A percentile compares a stretch with the other conserved stretches of the same genome.
These are phyloP conservation scores for Anoplophora glabripennis DNA, from an alignment of 1,140 invertebrate genomes.

Conservation along the genomic window DNA sequence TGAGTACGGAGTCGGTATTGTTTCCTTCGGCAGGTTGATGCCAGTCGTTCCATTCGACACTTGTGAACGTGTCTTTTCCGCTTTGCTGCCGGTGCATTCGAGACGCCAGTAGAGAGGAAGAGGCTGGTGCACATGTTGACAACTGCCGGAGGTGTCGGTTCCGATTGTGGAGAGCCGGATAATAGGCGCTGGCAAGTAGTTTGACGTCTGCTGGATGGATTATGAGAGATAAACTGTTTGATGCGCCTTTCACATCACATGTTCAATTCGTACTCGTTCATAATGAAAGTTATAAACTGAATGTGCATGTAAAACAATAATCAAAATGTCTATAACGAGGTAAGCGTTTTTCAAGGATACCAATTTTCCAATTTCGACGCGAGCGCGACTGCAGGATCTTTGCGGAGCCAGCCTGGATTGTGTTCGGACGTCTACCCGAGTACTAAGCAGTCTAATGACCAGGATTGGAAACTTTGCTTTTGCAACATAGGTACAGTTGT, in stretches of 20 bases:
- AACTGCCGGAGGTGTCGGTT: not conserved
- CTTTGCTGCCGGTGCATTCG: conserved; percentile 42
- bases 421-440: no score
- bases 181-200: not conserved
- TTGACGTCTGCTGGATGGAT: not conserved
- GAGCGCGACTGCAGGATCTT: no score
- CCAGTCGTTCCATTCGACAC: not conserved
- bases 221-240: not conserved
- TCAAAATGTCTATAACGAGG: no score
- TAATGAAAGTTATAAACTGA: not conserved
- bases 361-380: no score
- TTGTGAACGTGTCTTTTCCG: conserved; percentile 44
- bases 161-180: not conserved
- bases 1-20: no score
- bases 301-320: not conserved
- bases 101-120: conserved; percentile 42
- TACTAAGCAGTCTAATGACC: no score
- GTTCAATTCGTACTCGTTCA: no score
- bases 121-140: conserved; percentile 32
- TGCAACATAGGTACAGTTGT: no score
- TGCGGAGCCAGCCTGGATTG: no score
- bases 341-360: no score
- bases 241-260: no score
- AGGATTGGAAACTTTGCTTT: no score
- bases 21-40: not conserved